Percentiles rank a stretch among this genome's conserved stretches.
Evolutionary conservation across 2,113 vertebrate species (phyloP).

Genomic region (Oriolus oriolus): DNA sequence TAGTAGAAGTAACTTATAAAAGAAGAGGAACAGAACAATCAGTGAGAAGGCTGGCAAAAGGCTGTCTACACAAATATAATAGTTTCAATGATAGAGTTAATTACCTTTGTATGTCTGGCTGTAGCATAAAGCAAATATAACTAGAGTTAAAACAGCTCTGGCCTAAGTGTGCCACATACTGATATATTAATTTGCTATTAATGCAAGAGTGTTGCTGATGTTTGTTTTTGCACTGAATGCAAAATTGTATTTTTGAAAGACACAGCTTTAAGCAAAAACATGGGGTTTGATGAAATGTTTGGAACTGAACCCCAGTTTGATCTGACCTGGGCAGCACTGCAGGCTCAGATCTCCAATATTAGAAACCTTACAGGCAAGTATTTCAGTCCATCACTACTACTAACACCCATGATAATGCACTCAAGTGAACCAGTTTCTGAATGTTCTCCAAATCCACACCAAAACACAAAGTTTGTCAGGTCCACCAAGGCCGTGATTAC

Average conservation of each 20-base stretch:
- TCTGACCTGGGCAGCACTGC: not conserved
- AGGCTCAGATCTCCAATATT: not conserved
- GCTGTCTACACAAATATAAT: not conserved
- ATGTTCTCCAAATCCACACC: not conserved
- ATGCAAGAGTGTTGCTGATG: not conserved
- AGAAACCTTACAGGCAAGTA: not conserved
- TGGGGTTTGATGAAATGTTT: not conserved
- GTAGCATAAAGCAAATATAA: not conserved
- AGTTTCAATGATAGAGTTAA: slow-evolving; percentile 10
- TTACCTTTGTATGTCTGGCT: slow-evolving; percentile 11
- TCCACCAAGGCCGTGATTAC: not conserved
- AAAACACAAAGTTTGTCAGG: not conserved
- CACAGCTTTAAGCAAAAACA: not conserved
- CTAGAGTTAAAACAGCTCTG: not conserved
- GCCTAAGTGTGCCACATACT: not conserved
- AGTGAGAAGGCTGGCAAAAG: not conserved
- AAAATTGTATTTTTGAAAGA: not conserved
- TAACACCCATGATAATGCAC: rapidly evolving
- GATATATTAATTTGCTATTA: not conserved
- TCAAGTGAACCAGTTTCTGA: not conserved
- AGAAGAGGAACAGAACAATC: not conserved
- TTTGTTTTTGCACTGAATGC: not conserved
- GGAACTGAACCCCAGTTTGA: not conserved
- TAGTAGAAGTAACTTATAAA: not conserved
- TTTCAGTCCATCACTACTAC: not conserved